A percentile compares a stretch with the other conserved stretches of the same genome.
Conservation (phyloP, 92 coral and sea anemone genomes). For the Diadumene lineata region DNA sequence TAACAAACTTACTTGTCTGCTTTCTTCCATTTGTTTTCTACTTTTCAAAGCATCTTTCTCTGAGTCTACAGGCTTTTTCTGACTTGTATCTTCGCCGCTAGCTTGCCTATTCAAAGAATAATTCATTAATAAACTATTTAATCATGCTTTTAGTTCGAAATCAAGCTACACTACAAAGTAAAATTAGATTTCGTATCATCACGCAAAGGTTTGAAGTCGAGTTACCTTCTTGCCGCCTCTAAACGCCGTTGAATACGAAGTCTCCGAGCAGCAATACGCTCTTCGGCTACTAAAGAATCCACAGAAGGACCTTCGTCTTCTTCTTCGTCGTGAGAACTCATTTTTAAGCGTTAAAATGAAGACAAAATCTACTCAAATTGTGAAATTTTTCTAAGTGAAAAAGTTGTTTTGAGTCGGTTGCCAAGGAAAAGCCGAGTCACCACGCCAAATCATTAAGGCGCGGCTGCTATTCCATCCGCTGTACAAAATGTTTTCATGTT, state of each 20-base stretch:
- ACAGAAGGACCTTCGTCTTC: conserved; percentile 99
- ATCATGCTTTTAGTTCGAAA: not conserved
- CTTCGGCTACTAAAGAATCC: conserved; percentile 89
- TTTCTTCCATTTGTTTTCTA: conserved; percentile 97
- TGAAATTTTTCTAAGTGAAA: not conserved
- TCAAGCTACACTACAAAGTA: not conserved
- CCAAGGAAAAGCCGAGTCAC: conserved; percentile 25
- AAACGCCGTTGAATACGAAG: conserved; percentile 92
- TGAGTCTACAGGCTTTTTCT: conserved; percentile 92
- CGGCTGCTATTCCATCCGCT: conserved; percentile 19
- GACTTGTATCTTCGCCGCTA: conserved; percentile 87
- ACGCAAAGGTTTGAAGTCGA: too few relatives aligned
- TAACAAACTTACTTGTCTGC: conserved; percentile 74
- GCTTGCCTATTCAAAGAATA: conserved; percentile 64
- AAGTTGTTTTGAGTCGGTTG: conserved; percentile 45
- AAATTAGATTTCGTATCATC: too few relatives aligned
- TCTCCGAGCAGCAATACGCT: conserved; percentile 95
- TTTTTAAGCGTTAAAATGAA: conserved; percentile 10
- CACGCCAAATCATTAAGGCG: not conserved
- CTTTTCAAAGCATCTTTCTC: conserved; percentile 97
- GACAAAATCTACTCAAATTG: not conserved
- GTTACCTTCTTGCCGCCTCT: conserved; percentile 95
- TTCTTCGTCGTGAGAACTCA: conserved; percentile 92
- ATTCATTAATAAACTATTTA: too few relatives aligned
- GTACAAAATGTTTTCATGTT: not conserved